phyloP scores from a whole-genome alignment of 2,113 vertebrate species.

The Diglossa brunneiventris region DNA sequence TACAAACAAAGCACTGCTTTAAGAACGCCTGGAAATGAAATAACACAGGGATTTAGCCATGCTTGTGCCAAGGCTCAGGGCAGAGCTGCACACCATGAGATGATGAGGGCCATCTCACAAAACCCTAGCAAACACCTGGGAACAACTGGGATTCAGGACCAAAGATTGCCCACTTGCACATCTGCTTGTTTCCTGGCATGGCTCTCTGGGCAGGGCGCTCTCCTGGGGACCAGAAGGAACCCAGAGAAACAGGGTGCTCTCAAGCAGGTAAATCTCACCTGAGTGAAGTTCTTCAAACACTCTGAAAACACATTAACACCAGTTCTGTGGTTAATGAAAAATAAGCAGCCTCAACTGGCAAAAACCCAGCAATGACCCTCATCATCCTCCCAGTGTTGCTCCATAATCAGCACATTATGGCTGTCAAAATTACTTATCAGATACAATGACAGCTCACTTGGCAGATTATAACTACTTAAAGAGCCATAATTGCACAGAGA shows the following conservation, averaged over 20 bases:
- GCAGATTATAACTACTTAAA: not conserved
- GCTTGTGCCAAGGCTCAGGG: not conserved
- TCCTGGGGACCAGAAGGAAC: not conserved
- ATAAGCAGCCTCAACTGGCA: not conserved
- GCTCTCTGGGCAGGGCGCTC: rapidly evolving
- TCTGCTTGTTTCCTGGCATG: not conserved
- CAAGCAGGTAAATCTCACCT: not conserved
- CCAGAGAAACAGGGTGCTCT: not conserved
- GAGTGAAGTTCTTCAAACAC: not conserved
- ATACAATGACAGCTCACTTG: not conserved
- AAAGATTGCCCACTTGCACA: not conserved
- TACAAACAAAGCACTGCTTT: not conserved
- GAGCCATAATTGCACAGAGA: not conserved
- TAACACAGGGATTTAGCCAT: not conserved
- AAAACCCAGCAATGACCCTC: not conserved
- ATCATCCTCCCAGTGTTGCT: not conserved
- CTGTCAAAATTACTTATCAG: not conserved
- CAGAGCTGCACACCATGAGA: not conserved
- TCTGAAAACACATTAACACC: not conserved
- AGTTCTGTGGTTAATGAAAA: not conserved
- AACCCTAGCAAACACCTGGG: not conserved
- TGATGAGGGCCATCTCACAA: not conserved
- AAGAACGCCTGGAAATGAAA: not conserved
- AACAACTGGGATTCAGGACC: not conserved
- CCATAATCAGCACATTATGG: not conserved